These are phyloP conservation scores for Botrylloides violaceus DNA, from an alignment of 23 tunicate species.

Conservation along the genomic window DNA sequence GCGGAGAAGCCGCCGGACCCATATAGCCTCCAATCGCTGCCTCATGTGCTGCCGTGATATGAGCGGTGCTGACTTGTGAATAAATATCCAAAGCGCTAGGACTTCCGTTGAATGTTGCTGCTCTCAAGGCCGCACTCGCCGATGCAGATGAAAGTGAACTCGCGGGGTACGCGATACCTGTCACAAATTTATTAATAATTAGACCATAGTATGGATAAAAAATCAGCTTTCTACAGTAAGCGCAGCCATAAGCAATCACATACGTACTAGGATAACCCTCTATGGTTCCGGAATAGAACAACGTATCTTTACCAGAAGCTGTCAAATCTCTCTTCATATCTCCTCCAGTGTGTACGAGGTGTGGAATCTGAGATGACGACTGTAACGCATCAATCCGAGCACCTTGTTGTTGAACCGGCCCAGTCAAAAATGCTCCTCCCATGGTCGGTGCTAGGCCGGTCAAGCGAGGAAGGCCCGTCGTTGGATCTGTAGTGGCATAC, in stretches of 20 bases:
- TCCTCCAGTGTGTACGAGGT: constrained; percentile 2
- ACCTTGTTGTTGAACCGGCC: constrained; percentile 7
- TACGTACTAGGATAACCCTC: not conserved
- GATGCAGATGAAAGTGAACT: constrained; percentile 9
- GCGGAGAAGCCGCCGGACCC: constrained; percentile 26
- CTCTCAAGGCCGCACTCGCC: constrained; percentile 6
- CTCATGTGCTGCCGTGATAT: constrained; percentile 16
- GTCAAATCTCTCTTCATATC: constrained; percentile 21
- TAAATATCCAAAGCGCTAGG: constrained; percentile 17
- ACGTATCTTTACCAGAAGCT: not conserved
- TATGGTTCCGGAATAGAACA: not conserved
- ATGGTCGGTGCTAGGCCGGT: constrained; percentile 11
- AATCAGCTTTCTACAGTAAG: not conserved
- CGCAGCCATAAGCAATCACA: not conserved
- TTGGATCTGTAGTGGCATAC: constrained; percentile 1
- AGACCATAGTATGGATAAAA: not conserved
- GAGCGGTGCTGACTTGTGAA: constrained; percentile 12
- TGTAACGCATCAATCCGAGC: constrained; percentile 12
- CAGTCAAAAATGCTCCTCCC: constrained; percentile 15
- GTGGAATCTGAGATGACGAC: not conserved
- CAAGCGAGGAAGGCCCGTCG: constrained; percentile 9
- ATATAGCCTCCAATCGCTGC: constrained; percentile 21
- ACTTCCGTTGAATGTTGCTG: constrained; percentile 17
- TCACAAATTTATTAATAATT: too few species aligned
- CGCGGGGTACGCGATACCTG: constrained; percentile 2